Evolutionary conservation across 1,140 invertebrate species (phyloP), one percentile per base, ranked within the genome.

Genomic region (Macrosteles quadrilineatus): DNA sequence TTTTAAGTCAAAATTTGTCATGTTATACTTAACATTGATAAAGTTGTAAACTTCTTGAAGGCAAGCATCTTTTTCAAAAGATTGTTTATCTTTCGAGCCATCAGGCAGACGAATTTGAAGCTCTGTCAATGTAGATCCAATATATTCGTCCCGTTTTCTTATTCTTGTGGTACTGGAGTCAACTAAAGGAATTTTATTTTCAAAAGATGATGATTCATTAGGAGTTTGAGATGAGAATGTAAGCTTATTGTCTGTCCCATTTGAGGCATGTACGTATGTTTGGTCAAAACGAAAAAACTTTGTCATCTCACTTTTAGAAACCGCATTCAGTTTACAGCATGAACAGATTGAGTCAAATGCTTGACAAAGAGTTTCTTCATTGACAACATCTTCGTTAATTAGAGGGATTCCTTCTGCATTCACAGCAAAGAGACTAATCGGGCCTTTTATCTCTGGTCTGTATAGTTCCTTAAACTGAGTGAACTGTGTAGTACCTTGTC

Each of bases 81-180:
- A 9, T 50, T 50, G 47, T 19, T 19, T 23, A 11, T 50, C 47
- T 50, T 19, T 50, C 6, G 17, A 19, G 6, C 47, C 47, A 50
- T 50, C 47, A 9, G 47, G 47, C 47, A 50, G n/a, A 50, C 47
- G 47, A 19, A 50, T 50, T 50, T 50, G 47, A 50, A 50, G 47
- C 21, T 50, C 21, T 11, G 47, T 50, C 3, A 23, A 19, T 6
- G 6, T 50, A 23, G 47, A 50, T 6, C n/a, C 6, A 50, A 19
- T n/a, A 50, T 50, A 3, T 50, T 50, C 47, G 3, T 36, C 4
- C 32, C 32, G 4, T 36, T 36, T 14, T 6, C 32, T 36, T 6
- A 6, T 36, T 6, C 4, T 14, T 36, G 4, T 36, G 14, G 32
- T 6, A 36, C 4, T 36, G 4, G 14, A 36, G 14, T 36, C 14